Evolutionary conservation across 1,140 invertebrate genomes (phyloP), one percentile per base, ranked within the genome.

Genomic region (Eumeta japonica): DNA sequence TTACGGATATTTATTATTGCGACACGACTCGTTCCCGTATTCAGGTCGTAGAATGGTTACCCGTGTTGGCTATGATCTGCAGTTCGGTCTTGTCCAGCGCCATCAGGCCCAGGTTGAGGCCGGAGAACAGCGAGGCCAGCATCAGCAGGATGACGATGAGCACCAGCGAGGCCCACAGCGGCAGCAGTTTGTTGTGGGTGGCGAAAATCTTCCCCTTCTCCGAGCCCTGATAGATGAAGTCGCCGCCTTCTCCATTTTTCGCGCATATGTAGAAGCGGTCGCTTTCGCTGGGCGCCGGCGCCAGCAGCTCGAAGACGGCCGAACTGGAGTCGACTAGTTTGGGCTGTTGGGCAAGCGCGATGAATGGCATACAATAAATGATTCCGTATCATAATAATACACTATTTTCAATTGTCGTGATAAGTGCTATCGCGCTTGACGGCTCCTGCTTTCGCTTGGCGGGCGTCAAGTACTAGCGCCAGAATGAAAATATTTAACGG

Each of bases 21-120:
- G n/a, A n/a, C n/a, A n/a, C n/a, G n/a, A n/a, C n/a, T n/a, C n/a
- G n/a, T n/a, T n/a, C n/a, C n/a, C n/a, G n/a, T n/a, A n/a, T n/a
- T n/a, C n/a, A n/a, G n/a, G n/a, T n/a, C 87, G n/a, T n/a, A n/a
- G n/a, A n/a, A n/a, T n/a, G n/a, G n/a, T n/a, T n/a, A n/a, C n/a
- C 89, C 33, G 90, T 93, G 60, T 93, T 92, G 47, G 86, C 85
- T 18, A 97, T 83, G 48, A 97, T 94, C 75, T 94, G 92, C 48
- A 99, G 68, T 68, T 98, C 96, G 1, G 93, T 98, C 51, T 87
- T 82, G 65, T 98, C 94, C 48, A 99, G 76, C 0, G 94, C 84
- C 95, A 99, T 97, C 10, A 99, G 78, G 32, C 97, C 97, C 31
- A 99, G 79, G 70, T 98, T 99, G 1, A 99, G 78, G 11, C 97